Conservation (phyloP, 2,797 vertebrate species). For the Rhinella marina region DNA sequence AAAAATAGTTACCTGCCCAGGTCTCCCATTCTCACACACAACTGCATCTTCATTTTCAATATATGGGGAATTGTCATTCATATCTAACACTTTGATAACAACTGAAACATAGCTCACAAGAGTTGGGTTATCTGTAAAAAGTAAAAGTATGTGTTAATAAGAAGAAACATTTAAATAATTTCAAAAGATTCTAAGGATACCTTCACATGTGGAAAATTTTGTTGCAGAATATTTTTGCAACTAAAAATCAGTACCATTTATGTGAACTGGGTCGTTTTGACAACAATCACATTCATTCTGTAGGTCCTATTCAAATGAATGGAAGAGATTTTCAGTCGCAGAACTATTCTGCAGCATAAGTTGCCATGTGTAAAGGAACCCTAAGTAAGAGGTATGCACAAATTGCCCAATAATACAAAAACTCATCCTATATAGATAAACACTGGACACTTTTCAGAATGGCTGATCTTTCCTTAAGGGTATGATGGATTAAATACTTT, state of each 20-base stretch:
- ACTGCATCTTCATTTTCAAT: slow-evolving; percentile 87
- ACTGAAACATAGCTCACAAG: slow-evolving; percentile 87
- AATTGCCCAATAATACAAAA: no score
- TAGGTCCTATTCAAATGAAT: no score
- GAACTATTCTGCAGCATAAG: no score
- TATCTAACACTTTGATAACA: slow-evolving; percentile 89
- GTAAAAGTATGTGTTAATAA: slow-evolving; percentile 52
- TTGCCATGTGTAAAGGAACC: no score
- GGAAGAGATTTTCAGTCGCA: no score
- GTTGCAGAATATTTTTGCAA: no score
- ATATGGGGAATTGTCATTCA: slow-evolving; percentile 94
- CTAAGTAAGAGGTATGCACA: no score
- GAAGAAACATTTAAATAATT: neutral
- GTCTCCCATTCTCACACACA: slow-evolving; percentile 91
- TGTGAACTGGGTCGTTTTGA: no score
- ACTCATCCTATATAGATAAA: neutral
- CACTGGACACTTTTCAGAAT: neutral
- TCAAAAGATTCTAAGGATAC: neutral
- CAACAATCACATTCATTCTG: no score
- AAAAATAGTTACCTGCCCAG: slow-evolving; percentile 82
- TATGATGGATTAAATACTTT: neutral
- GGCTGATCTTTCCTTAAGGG: neutral
- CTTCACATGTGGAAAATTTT: no score
- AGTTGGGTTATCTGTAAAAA: slow-evolving; percentile 85
- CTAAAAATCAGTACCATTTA: no score